Evolutionary conservation across 2,797 vertebrate species (phyloP).

Genomic region (Microtus californicus): DNA sequence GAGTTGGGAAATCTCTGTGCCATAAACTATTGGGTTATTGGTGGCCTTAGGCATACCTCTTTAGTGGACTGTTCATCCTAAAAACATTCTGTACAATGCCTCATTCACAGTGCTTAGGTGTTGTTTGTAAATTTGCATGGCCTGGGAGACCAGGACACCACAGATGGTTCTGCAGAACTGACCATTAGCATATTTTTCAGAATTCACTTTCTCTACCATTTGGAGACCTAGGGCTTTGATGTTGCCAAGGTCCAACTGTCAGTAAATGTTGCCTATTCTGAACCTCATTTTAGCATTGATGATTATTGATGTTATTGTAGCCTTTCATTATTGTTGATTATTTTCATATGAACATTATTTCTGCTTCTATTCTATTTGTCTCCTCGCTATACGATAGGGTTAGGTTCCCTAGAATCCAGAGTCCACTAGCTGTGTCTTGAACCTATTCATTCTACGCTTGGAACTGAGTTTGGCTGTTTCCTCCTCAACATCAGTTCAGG

Average conservation of each 20-base stretch:
- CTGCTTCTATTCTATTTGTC: neutral
- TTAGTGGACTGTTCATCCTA: too few species aligned
- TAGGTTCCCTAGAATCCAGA: neutral
- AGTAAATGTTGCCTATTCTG: neutral
- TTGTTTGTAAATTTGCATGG: neutral
- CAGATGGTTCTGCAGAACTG: neutral
- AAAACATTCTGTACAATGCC: neutral
- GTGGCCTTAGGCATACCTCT: neutral
- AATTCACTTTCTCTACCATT: neutral
- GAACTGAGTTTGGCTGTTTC: neutral
- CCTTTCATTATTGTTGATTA: neutral
- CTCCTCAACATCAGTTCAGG: neutral
- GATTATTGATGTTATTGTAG: neutral
- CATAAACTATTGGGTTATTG: neutral
- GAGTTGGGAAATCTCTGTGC: neutral
- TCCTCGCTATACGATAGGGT: neutral
- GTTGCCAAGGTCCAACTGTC: neutral
- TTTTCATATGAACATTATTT: neutral
- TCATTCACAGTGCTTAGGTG: neutral
- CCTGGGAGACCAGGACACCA: fast-evolving
- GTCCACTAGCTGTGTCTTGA: neutral
- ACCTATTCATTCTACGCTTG: neutral
- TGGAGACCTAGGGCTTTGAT: neutral
- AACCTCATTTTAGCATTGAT: neutral
- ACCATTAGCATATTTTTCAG: neutral